phyloP scores from a whole-genome alignment of 2,797 vertebrate genomes.

The Melanotaenia boesemani region DNA sequence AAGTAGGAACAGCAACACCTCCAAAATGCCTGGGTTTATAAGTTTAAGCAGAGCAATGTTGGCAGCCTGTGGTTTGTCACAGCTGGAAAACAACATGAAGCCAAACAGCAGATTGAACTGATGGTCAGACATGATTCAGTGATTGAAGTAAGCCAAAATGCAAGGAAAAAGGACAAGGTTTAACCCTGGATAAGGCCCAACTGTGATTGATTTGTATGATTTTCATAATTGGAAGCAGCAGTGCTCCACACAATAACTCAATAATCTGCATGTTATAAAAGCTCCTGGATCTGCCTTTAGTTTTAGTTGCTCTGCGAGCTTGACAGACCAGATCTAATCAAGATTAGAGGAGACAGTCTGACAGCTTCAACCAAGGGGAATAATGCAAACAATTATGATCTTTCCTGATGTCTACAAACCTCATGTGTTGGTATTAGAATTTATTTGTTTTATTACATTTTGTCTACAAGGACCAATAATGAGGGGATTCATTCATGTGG shows the following conservation, averaged over 20 bases:
- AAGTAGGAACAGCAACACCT: slow-evolving; percentile 2
- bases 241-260: neutral
- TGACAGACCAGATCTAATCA: slow-evolving; percentile 8
- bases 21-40: slow-evolving; percentile 24
- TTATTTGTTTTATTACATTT: neutral
- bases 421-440: slow-evolving; percentile 4
- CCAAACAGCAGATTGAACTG: slow-evolving; percentile 8
- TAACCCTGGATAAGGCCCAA: neutral
- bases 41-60: slow-evolving; percentile 22
- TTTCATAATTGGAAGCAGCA: neutral
- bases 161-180: neutral
- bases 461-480: neutral
- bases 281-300: slow-evolving; percentile 1
- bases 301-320: neutral
- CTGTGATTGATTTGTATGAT: neutral
- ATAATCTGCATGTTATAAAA: neutral
- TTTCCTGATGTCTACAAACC: neutral
- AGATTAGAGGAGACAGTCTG: slow-evolving; percentile 18
- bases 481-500: neutral
- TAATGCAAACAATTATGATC: neutral
- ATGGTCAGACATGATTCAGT: neutral
- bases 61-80: slow-evolving; percentile 32
- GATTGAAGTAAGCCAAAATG: neutral
- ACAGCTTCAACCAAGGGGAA: slow-evolving; percentile 21
- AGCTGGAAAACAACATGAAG: slow-evolving; percentile 3